Percentiles rank a stretch among this genome's conserved stretches.
These are phyloP conservation scores for Capra hircus DNA, from an alignment of 2,113 vertebrate species.

Conservation along the genomic window DNA sequence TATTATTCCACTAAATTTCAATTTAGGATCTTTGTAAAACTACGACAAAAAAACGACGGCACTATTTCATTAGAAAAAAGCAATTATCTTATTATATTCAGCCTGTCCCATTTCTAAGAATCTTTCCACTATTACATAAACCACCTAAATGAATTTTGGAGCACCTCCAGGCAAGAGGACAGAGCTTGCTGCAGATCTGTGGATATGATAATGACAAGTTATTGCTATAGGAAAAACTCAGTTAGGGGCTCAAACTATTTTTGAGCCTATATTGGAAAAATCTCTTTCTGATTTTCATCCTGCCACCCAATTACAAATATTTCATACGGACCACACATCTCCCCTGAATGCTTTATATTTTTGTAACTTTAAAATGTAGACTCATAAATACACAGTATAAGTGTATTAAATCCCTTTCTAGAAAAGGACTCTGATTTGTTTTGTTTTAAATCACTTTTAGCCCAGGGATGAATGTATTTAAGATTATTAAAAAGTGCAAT, in stretches of 20 bases:
- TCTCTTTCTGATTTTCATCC: background rate
- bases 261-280: background rate
- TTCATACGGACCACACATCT: background rate
- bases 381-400: background rate
- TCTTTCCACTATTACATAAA: slow-evolving; percentile 36
- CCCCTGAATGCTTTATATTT: background rate
- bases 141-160: slow-evolving; percentile 39
- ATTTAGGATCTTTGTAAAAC: slow-evolving; percentile 59
- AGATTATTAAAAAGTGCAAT: background rate
- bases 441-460: background rate
- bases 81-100: slow-evolving; percentile 56
- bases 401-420: background rate
- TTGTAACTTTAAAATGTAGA: background rate
- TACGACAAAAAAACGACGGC: slow-evolving; percentile 29
- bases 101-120: slow-evolving; percentile 71
- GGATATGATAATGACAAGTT: slow-evolving; percentile 30
- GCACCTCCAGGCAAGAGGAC: slow-evolving; percentile 28
- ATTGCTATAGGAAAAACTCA: background rate
- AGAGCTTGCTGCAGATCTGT: background rate
- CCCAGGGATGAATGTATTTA: background rate
- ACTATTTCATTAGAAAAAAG: slow-evolving; percentile 42
- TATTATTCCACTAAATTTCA: slow-evolving; percentile 58
- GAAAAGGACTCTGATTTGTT: background rate
- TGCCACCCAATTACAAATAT: background rate
- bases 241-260: background rate